Base-by-base conservation (phyloP, 2,113 vertebrate species). In the Capreolus pygargus region DNA sequence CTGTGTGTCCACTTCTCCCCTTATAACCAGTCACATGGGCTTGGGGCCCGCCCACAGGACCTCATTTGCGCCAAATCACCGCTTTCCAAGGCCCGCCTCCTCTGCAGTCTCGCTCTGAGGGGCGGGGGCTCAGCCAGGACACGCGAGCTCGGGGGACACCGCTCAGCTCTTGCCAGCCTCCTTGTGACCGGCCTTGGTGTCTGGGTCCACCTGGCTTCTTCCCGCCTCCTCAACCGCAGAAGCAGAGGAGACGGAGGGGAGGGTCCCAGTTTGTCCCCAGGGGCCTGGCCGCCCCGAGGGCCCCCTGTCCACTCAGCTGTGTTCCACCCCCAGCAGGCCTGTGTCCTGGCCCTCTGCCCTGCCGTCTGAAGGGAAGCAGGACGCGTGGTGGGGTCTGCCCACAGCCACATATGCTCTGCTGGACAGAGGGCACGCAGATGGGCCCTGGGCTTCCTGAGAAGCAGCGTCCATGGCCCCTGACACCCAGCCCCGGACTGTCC, bases 141-240 rank as follows among this genome's bases (percentile, higher is more conserved):
- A 1, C 0, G 16, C 0, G 36, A 15, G 6, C 14, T 2, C 0
- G 5, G 58, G 39, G 47, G 28, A 6, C 39, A 27, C 9, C 2
- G 21, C 7, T 52, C 43, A 30, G 57, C 43, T 19, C 43, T 1
- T 4, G 10, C 7, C 54, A 50, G 23, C 12, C 33, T 30, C 64
- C n/a, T 15, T 7, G 28, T 64, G n/a, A 17, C 33, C 0, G 1
- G 50, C 74, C n/a, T 64, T 3, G 27, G 57, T 4, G 43, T 43
- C 60, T 4, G 2, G 27, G 81, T 23, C 39, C 60, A 7, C 13
- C 43, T 1, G 55, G n/a, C 67, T 58, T 57, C 81, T 5, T 43
- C 12, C 25, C 30, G 76, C 28, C 14, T 91, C 74, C 82, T 58
- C 13, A 17, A 28, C 67, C 0, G 10, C 28, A 15, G 81, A 54